A percentile compares a stretch with the other conserved stretches of the same genome.
These are phyloP conservation scores for Sapajus apella DNA, from an alignment of 2,113 vertebrate genomes.

Conservation along the genomic window DNA sequence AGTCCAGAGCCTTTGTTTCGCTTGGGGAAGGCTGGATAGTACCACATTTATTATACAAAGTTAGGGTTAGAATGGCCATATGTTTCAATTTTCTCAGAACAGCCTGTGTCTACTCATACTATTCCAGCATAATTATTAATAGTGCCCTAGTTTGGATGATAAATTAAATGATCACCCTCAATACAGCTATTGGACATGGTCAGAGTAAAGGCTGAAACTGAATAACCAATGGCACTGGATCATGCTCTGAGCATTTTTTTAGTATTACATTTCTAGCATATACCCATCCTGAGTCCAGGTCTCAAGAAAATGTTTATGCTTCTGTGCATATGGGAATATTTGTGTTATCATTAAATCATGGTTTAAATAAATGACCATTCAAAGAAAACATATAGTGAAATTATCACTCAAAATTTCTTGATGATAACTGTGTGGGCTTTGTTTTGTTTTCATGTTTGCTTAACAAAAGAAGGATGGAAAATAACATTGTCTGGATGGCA, in stretches of 20 bases:
- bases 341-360: constrained; percentile 24
- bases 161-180: neutral
- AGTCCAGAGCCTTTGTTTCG: neutral
- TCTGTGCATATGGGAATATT: neutral
- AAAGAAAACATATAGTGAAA: constrained; percentile 16
- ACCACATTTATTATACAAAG: neutral
- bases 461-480: neutral
- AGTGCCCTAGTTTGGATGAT: neutral
- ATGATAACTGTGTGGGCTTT: neutral
- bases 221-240: neutral
- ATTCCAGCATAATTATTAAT: neutral
- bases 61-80: neutral
- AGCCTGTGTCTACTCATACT: neutral
- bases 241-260: neutral
- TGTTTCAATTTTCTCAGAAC: neutral
- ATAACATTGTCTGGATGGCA: neutral
- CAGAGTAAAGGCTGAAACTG: neutral
- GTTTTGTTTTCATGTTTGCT: neutral
- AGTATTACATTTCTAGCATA: neutral
- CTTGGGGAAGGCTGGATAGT: neutral
- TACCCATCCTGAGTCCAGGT: neutral
- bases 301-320: neutral
- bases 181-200: neutral
- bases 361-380: neutral
- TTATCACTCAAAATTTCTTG: constrained; percentile 25